Conservation (phyloP, 2,888 invertebrate species). For the Harpagoxenus sublaevis region DNA sequence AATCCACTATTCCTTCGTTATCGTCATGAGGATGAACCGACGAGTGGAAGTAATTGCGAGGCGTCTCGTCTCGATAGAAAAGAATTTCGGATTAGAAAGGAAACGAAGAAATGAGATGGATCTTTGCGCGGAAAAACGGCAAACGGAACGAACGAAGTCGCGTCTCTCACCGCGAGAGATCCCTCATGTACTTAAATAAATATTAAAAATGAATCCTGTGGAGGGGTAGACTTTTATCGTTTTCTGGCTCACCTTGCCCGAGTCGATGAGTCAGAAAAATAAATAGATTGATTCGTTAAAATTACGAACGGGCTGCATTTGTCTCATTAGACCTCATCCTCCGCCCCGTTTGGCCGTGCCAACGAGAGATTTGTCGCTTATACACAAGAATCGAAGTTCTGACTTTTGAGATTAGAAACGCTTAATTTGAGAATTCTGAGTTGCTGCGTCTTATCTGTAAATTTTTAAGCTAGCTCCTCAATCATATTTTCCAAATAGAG, state of each 20-base stretch:
- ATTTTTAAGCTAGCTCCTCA: not conserved
- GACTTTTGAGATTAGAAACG: not conserved
- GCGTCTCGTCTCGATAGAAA: not conserved
- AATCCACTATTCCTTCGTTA: slow-evolving; percentile 11
- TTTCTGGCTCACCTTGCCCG: slow-evolving; percentile 63
- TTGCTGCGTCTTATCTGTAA: not conserved
- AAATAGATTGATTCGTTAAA: slow-evolving; percentile 70
- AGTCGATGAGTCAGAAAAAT: slow-evolving; percentile 61
- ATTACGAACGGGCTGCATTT: slow-evolving; percentile 18
- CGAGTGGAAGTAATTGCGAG: not conserved
- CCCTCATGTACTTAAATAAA: slow-evolving; percentile 64
- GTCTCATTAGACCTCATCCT: not conserved
- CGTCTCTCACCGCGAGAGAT: slow-evolving; percentile 52
- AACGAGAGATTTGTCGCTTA: not conserved
- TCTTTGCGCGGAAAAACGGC: slow-evolving; percentile 27
- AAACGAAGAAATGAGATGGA: not conserved
- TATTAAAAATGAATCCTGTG: slow-evolving; percentile 61
- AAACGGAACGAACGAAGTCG: slow-evolving; percentile 52
- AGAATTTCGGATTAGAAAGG: slow-evolving; percentile 36
- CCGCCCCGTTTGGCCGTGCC: too few relatives aligned
- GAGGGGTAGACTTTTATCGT: slow-evolving; percentile 62
- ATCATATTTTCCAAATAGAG: not conserved
- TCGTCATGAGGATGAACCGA: slow-evolving; percentile 25
- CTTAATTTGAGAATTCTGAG: not conserved
- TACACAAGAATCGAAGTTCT: not conserved